Evolutionary conservation across 1,140 invertebrate genomes (phyloP).

Genomic region (Drosophila navojoa): DNA sequence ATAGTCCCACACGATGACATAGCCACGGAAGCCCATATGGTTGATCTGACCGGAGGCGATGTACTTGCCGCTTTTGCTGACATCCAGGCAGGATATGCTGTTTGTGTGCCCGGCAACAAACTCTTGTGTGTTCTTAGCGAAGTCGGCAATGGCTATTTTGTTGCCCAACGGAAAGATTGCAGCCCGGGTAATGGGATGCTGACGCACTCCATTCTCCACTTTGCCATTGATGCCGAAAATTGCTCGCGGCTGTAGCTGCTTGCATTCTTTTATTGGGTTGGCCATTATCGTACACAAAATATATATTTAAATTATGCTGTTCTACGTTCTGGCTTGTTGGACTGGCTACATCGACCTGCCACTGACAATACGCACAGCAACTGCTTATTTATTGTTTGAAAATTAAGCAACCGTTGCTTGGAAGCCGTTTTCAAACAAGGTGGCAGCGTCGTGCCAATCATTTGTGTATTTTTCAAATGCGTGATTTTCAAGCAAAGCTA

Average conservation of each 20-base stretch:
- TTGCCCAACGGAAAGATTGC: conserved; percentile 93
- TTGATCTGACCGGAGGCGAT: conserved; percentile 95
- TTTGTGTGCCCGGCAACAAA: conserved; percentile 94
- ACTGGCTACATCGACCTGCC: neutral
- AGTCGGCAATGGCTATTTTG: conserved; percentile 92
- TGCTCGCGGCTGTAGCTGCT: conserved; percentile 86
- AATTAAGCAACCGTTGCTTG: conserved; percentile 65
- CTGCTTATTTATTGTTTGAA: conserved; percentile 58
- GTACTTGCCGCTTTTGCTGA: conserved; percentile 90
- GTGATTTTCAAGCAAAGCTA: neutral
- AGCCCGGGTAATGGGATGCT: conserved; percentile 91
- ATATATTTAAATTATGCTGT: conserved; percentile 26
- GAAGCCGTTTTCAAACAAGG: conserved; percentile 36
- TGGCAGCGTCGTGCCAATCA: conserved; percentile 12
- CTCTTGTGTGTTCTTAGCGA: conserved; percentile 88
- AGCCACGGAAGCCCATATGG: conserved; percentile 95
- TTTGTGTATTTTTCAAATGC: neutral
- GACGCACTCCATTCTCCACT: conserved; percentile 88
- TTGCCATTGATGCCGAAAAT: conserved; percentile 91
- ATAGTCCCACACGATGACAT: conserved; percentile 95
- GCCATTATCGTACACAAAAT: conserved; percentile 42
- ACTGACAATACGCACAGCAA: conserved; percentile 29
- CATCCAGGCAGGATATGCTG: conserved; percentile 90
- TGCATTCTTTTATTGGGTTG: conserved; percentile 29
- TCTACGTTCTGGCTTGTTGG: neutral